Conservation (phyloP, 64 coral and sea anemone species). For the Trachythela sp. region DNA sequence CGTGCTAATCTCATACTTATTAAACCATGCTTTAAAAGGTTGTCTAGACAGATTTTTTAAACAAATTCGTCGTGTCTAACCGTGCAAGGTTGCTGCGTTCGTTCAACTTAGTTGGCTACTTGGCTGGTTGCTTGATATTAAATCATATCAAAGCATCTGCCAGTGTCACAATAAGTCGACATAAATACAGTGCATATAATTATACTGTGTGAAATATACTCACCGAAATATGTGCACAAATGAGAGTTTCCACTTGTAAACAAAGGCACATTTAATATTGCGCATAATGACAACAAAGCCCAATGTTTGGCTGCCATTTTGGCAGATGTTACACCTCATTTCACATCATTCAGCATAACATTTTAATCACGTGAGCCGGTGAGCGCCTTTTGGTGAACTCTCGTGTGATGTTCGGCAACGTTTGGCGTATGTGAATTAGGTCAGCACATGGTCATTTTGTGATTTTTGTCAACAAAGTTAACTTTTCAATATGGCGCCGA, state of each 20-base stretch:
- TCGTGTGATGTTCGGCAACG: neutral
- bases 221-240: conserved; percentile 42
- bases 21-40: too few relatives aligned
- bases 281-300: neutral
- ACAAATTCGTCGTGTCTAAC: too few relatives aligned
- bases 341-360: neutral
- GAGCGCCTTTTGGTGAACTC: neutral
- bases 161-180: too few relatives aligned
- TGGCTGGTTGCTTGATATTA: too few relatives aligned
- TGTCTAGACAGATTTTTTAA: too few relatives aligned
- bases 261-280: conserved; percentile 16
- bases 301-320: neutral
- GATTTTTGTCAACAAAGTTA: neutral
- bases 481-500: neutral
- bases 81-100: too few relatives aligned
- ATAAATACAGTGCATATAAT: too few relatives aligned
- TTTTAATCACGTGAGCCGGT: neutral
- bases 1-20: too few relatives aligned
- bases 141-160: too few relatives aligned
- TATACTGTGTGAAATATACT: neutral
- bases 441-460: neutral
- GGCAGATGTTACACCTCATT: neutral
- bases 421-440: neutral
- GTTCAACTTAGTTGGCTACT: too few relatives aligned
- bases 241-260: conserved; percentile 13